These are phyloP conservation scores for Augiades crinisus DNA, from an alignment of 2,888 invertebrate genomes.

Conservation along the genomic window DNA sequence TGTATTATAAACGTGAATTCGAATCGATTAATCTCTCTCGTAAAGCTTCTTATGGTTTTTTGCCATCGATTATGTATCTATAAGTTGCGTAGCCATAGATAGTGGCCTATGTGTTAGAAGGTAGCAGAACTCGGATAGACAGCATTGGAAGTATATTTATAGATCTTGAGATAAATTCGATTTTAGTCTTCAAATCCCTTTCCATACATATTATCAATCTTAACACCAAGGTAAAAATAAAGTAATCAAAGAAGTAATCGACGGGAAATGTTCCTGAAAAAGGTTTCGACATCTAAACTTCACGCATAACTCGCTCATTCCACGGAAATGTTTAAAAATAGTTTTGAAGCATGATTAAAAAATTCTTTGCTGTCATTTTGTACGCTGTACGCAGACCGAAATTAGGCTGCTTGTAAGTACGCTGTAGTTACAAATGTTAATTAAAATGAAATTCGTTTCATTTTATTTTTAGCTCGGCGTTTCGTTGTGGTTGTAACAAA, in stretches of 20 bases:
- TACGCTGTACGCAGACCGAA: neutral
- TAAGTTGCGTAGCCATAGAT: too few relatives aligned
- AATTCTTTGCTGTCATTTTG: neutral
- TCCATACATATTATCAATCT: neutral
- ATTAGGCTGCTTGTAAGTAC: neutral
- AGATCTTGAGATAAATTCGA: too few relatives aligned
- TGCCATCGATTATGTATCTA: too few relatives aligned
- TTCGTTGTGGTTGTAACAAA: slow-evolving; percentile 3
- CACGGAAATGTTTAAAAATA: neutral
- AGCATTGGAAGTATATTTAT: too few relatives aligned
- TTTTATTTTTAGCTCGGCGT: slow-evolving; percentile 1
- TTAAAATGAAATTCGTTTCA: slow-evolving; percentile 2
- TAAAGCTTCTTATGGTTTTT: too few relatives aligned
- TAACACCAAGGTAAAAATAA: neutral
- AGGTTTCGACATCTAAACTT: neutral
- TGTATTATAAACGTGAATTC: neutral
- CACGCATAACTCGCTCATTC: neutral
- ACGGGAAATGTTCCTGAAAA: neutral
- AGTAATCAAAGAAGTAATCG: neutral
- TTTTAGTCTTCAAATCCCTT: neutral
- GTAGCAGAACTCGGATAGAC: too few relatives aligned
- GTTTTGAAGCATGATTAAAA: neutral
- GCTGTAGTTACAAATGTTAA: slow-evolving; percentile 3
- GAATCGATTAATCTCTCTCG: neutral
- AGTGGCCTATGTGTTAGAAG: too few relatives aligned